Evolutionary conservation across 2,113 vertebrate genomes (phyloP).

Genomic region (Noturus placidus): DNA sequence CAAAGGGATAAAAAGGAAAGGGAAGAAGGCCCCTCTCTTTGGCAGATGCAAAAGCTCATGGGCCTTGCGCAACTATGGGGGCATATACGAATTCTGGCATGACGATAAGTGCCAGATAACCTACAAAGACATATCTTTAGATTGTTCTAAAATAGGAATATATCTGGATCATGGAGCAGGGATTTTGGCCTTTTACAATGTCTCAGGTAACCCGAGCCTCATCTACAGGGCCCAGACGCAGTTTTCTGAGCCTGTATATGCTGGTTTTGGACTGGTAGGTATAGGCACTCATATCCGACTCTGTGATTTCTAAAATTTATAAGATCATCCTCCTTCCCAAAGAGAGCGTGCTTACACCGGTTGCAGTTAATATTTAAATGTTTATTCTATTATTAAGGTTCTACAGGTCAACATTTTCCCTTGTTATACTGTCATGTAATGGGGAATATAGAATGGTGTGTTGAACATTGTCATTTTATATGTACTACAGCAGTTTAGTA

Average conservation of each 20-base stretch:
- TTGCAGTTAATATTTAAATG: background rate
- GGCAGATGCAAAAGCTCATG: slow-evolving; percentile 27
- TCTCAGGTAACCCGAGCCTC: slow-evolving; percentile 47
- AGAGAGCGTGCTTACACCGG: background rate
- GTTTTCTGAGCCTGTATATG: slow-evolving; percentile 53
- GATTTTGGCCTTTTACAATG: slow-evolving; percentile 50
- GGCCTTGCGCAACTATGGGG: slow-evolving; percentile 17
- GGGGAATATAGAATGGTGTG: background rate
- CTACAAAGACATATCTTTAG: background rate
- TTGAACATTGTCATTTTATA: background rate
- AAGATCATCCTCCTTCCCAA: background rate
- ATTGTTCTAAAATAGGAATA: slow-evolving; percentile 44
- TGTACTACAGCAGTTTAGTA: too few relatives aligned
- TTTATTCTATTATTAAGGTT: background rate
- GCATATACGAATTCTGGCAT: slow-evolving; percentile 27
- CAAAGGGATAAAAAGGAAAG: slow-evolving; percentile 21
- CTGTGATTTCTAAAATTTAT: slow-evolving; percentile 21
- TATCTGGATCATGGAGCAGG: slow-evolving; percentile 52
- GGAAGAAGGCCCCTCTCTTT: slow-evolving; percentile 26
- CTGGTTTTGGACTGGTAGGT: slow-evolving; percentile 52
- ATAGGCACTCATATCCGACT: slow-evolving; percentile 25
- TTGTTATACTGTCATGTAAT: background rate
- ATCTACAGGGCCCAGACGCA: slow-evolving; percentile 41
- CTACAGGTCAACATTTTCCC: background rate
- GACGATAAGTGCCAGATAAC: background rate